phyloP scores from a whole-genome alignment of 2,113 vertebrate genomes.

The Saccopteryx bilineata region DNA sequence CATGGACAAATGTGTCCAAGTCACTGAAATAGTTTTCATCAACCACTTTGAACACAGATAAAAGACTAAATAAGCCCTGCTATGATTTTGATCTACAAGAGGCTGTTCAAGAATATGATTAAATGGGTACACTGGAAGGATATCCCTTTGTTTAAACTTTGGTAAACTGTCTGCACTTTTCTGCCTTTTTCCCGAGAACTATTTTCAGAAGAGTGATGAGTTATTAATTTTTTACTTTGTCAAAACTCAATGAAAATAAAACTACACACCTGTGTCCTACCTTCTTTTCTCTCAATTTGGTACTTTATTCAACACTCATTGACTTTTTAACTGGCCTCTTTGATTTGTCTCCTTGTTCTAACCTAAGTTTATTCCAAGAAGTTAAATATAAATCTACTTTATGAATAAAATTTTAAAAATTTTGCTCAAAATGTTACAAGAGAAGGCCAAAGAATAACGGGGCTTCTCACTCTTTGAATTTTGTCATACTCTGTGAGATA shows the following conservation, averaged over 20 bases:
- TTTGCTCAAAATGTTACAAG: background rate
- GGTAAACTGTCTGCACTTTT: background rate
- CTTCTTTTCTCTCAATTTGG: background rate
- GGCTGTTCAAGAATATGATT: background rate
- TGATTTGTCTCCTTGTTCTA: background rate
- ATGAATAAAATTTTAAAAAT: background rate
- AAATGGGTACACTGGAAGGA: background rate
- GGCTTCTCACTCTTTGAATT: too few relatives aligned
- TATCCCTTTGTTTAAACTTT: background rate
- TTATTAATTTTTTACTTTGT: slow-evolving; percentile 48
- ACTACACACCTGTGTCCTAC: background rate
- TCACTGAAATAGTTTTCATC: background rate
- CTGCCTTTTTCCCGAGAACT: background rate
- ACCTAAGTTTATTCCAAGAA: slow-evolving; percentile 34
- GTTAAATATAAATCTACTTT: background rate
- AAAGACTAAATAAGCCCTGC: background rate
- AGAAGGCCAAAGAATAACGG: too few relatives aligned
- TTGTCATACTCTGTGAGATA: too few relatives aligned
- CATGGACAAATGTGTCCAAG: background rate
- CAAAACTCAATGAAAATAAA: slow-evolving; percentile 53
- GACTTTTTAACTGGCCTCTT: background rate
- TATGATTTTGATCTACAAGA: background rate
- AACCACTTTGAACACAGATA: background rate
- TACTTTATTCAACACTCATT: slow-evolving; percentile 20
- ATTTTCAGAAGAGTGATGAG: background rate